Conservation (phyloP, 2,797 vertebrate genomes). For the Phaenicophaeus curvirostris region DNA sequence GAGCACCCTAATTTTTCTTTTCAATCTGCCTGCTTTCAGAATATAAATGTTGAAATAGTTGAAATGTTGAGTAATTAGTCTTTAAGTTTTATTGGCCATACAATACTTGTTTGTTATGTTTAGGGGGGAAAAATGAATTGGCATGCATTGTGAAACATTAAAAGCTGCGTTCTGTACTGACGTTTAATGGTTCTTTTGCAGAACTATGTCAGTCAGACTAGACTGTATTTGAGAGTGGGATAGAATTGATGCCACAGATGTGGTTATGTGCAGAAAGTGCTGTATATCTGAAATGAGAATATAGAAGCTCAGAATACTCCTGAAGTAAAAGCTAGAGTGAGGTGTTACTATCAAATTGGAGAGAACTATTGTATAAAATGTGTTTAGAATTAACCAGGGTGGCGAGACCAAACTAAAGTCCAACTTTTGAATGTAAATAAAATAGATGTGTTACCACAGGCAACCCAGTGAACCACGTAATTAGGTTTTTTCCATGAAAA, state of each 20-base stretch:
- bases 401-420: conserved; percentile 52
- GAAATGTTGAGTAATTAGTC: background rate
- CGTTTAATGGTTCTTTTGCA: background rate
- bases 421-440: conserved; percentile 77
- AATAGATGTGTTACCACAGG: conserved; percentile 73
- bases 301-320: background rate
- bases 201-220: background rate
- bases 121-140: background rate
- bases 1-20: background rate
- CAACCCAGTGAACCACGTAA: conserved; percentile 73
- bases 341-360: conserved; percentile 26
- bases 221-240: background rate
- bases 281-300: background rate
- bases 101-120: background rate
- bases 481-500: conserved; percentile 74
- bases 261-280: background rate
- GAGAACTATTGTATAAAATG: conserved; percentile 34
- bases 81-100: background rate
- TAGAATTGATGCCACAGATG: background rate
- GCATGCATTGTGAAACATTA: background rate
- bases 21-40: background rate
- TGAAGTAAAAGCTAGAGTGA: background rate
- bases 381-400: conserved; percentile 52
- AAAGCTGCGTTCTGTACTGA: background rate
- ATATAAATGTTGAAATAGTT: background rate